Base-by-base conservation (phyloP, 2,113 vertebrate genomes). In the Vidua chalybeata region DNA sequence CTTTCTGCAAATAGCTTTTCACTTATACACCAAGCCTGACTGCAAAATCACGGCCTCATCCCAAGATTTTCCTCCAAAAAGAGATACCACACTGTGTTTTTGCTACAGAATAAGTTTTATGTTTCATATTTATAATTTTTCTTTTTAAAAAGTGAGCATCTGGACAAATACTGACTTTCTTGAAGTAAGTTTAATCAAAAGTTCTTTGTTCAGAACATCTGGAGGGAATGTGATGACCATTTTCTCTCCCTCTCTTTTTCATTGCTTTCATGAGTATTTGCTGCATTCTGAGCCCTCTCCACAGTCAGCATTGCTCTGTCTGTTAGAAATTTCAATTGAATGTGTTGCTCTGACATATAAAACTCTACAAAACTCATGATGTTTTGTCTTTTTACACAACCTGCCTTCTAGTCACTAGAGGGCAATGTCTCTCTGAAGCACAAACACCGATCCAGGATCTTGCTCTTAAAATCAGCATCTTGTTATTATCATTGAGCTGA, bases 381-480 rank as follows among this genome's bases (percentile, higher is more conserved):
- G 24, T 18, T 79, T 39, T 35, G 21, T 59, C 20, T 45, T 79
- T 75, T 37, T 68, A 45, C 39, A 4, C 4, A 39, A 22, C 3
- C 39, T 84, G 59, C 64, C 10, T 72, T 84, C 41, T 13, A 15
- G 77, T 61, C 94, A 69, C 94, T 94, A 97, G 96, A 95, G 96
- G 95, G 93, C 95, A 93, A 62, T 64, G 41, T 78, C 39, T 82
- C 48, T 35, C 75, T 63, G 46, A 66, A 51, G n/a, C 28, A 51
- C 1, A 3, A 13, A 26, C 64, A 19, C 3, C 0, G 3, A 56
- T 22, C 22, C 31, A 52, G 62, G 12, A 19, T 54, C 51, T 68
- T 13, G 24, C 27, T 63, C 49, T 76, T 56, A 59, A 84, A 77
- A 78, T 61, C 45, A 37, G 49, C 18, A 10, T 84, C 33, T 67